phyloP scores from a whole-genome alignment of 1,140 invertebrate genomes.

The Carposina sasakii region DNA sequence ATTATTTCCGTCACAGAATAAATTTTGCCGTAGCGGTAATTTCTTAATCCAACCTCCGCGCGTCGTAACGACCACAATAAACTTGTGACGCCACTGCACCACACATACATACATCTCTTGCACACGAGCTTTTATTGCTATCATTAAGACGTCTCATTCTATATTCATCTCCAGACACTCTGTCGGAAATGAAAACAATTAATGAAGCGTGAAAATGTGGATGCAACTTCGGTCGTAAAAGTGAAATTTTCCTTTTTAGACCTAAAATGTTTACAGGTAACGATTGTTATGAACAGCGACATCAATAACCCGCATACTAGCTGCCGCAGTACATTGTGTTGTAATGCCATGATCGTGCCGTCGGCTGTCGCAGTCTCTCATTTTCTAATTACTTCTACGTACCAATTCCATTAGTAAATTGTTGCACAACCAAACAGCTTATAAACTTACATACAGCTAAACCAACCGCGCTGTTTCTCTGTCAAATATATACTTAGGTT shows the following conservation, averaged over 20 bases:
- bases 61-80: constrained; percentile 18
- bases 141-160: constrained; percentile 9
- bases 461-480: too few species aligned
- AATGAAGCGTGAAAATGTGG: too few species aligned
- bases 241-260: too few species aligned
- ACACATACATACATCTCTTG: not conserved
- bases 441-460: not conserved
- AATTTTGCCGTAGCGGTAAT: too few species aligned
- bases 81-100: constrained; percentile 12
- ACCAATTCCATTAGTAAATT: constrained; percentile 33
- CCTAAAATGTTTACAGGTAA: too few species aligned
- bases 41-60: too few species aligned
- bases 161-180: too few species aligned
- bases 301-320: constrained; percentile 59
- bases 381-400: constrained; percentile 36
- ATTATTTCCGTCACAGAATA: too few species aligned
- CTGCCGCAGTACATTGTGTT: constrained; percentile 34
- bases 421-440: constrained; percentile 14
- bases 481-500: too few species aligned
- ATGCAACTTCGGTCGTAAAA: too few species aligned
- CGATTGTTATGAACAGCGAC: not conserved
- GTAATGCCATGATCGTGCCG: constrained; percentile 30
- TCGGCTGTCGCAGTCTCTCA: constrained; percentile 19
- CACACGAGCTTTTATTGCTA: constrained; percentile 12
- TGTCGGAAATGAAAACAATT: too few species aligned